Percentiles rank a stretch among this genome's conserved stretches.
phyloP scores from a whole-genome alignment of 2,888 invertebrate genomes.

The Lypha dubia region DNA sequence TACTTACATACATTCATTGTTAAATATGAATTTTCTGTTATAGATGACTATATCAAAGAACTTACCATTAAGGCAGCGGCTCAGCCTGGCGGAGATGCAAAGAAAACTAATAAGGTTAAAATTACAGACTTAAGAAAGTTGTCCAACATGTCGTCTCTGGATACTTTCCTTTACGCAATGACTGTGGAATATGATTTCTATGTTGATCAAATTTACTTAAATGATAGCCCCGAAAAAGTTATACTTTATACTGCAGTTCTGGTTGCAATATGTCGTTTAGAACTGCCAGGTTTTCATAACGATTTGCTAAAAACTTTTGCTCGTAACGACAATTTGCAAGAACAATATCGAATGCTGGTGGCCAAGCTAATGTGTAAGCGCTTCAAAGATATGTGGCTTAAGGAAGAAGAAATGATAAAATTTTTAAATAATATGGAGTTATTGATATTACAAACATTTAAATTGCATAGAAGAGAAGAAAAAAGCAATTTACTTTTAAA shows the following conservation, averaged over 20 bases:
- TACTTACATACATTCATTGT: too few species aligned
- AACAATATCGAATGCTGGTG: conserved; percentile 74
- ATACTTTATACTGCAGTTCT: conserved; percentile 75
- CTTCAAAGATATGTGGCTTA: conserved; percentile 73
- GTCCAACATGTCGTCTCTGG: conserved; percentile 75
- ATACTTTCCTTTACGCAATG: conserved; percentile 77
- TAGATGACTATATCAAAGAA: conserved; percentile 71
- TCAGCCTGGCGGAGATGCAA: not conserved
- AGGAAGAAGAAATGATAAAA: conserved; percentile 59
- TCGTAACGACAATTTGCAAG: conserved; percentile 74
- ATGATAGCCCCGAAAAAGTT: conserved; percentile 76
- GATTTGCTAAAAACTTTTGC: conserved; percentile 75
- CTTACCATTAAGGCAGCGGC: conserved; percentile 66
- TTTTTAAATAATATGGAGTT: conserved; percentile 74
- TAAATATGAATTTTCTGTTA: conserved; percentile 24
- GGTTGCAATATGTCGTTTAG: conserved; percentile 75
- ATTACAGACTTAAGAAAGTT: conserved; percentile 70
- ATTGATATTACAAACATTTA: conserved; percentile 75
- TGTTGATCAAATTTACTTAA: conserved; percentile 74
- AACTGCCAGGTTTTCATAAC: conserved; percentile 78
- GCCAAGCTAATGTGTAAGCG: conserved; percentile 81
- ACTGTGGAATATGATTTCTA: conserved; percentile 74
- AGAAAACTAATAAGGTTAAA: conserved; percentile 42
- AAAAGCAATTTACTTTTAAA: conserved; percentile 72
- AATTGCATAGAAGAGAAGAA: conserved; percentile 58